Evolutionary conservation across 1,140 invertebrate genomes (phyloP).

Genomic region (Alviniconcha marisindica): DNA sequence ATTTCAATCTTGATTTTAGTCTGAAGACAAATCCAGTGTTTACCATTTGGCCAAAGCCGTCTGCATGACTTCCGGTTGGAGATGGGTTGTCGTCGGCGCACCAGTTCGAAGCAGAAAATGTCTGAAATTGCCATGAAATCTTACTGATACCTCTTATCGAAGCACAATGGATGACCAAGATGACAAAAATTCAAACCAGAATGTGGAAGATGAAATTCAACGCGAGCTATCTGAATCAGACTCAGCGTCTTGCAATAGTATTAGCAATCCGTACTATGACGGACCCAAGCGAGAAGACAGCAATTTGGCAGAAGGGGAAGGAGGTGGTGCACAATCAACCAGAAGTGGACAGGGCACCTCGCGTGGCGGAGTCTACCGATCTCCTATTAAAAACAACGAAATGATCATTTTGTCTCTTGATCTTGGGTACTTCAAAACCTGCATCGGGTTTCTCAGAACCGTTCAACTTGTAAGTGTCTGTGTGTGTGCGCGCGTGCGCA

Average conservation of each 20-base stretch:
- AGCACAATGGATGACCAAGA: slow-evolving; percentile 19
- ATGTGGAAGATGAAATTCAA: slow-evolving; percentile 33
- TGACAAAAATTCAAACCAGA: slow-evolving; percentile 7
- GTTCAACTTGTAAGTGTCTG: slow-evolving; percentile 43
- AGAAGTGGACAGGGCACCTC: neutral
- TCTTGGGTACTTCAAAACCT: slow-evolving; percentile 47
- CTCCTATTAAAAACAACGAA: slow-evolving; percentile 34
- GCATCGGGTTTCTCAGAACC: slow-evolving; percentile 42
- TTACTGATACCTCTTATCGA: too few relatives aligned
- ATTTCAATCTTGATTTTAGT: too few relatives aligned
- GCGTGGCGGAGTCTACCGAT: neutral
- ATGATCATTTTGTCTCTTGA: slow-evolving; percentile 45
- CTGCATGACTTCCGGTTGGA: slow-evolving; percentile 36
- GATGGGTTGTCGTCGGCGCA: neutral
- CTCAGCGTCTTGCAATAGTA: slow-evolving; percentile 49
- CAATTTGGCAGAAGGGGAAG: neutral
- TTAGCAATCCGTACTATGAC: slow-evolving; percentile 53
- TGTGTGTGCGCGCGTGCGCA: neutral
- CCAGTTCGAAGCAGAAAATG: neutral
- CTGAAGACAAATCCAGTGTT: too few relatives aligned
- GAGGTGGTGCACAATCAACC: neutral
- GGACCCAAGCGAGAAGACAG: slow-evolving; percentile 36
- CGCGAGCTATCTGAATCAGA: slow-evolving; percentile 45
- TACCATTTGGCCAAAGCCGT: slow-evolving; percentile 19
- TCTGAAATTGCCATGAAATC: neutral